Base-by-base conservation (phyloP, 2,113 vertebrate genomes). In the Oreochromis aureus region DNA sequence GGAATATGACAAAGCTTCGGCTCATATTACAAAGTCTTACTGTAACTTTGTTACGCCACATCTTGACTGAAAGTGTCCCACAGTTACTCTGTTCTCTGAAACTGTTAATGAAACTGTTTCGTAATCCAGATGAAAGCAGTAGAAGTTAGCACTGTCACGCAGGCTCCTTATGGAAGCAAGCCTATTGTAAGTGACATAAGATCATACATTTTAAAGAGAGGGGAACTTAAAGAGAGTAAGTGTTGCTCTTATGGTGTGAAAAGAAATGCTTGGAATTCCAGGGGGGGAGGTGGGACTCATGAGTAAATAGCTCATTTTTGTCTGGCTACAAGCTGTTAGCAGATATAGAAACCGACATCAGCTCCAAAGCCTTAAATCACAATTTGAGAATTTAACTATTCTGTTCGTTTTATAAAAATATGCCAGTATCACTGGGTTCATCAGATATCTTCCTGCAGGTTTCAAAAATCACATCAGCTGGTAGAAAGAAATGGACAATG, bases 1-100 rank as follows among this genome's bases (percentile, higher is more conserved):
- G 82, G 91, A 89, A 82, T 30, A 11, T 5, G 41, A 83, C 87
- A 86, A 89, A 79, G 27, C 73, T 58, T 63, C 22, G 15, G 12
- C 80, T 80, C 87, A 87, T 86, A 78, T 84, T 84, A 90, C 89
- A 89, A 87, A 91, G 85, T 76, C 32, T 32, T 2, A 48, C 51
- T 87, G 85, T 6, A 30, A 59, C 80, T 89, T 84, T 91, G 86
- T 32, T 59, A 12, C 79, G 58, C 48, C 39, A 9, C 11, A 22
- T 7, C 34, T n/a, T 63, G 83, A 82, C 10, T 18, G 78, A 51
- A 78, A 44, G 24, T 41, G 27, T 87, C 82, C 54, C 19, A 55
- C 5, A 32, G 71, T 54, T 11, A 3, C 46, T 7, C 7, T 41
- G 36, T 56, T 22, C 56, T 82, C 53, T 83, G 78, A 87, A n/a